Evolutionary conservation across 2,888 invertebrate genomes (phyloP).

Genomic region (Nudaria mundana): DNA sequence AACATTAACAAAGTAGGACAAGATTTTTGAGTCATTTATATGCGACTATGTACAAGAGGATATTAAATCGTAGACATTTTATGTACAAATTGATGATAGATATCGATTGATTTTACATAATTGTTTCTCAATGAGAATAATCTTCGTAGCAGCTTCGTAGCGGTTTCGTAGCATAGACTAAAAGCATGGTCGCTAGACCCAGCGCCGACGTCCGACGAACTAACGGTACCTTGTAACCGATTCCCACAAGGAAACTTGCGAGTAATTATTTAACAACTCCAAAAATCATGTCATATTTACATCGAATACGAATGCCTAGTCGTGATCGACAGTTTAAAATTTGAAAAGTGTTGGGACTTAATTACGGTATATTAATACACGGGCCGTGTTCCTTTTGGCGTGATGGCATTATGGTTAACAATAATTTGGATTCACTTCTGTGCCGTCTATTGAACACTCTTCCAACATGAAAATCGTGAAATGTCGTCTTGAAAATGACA

Average conservation of each 20-base stretch:
- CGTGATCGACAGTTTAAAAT: constrained; percentile 49
- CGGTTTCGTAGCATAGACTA: constrained; percentile 35
- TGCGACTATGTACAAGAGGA: no score
- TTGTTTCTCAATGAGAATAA: constrained; percentile 35
- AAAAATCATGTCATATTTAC: constrained; percentile 45
- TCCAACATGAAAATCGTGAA: constrained; percentile 30
- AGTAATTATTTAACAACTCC: constrained; percentile 32
- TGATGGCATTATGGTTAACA: constrained; percentile 46
- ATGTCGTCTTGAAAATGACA: constrained; percentile 19
- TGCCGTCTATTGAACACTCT: constrained; percentile 6
- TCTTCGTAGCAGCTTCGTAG: constrained; percentile 59
- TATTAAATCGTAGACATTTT: no score
- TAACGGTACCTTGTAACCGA: constrained; percentile 28
- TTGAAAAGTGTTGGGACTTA: constrained; percentile 44
- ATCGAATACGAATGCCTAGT: constrained; percentile 41
- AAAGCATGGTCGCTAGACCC: constrained; percentile 11
- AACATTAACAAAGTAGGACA: constrained; percentile 1
- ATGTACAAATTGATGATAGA: no score
- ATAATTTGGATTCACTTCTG: constrained; percentile 30
- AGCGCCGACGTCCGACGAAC: constrained; percentile 12
- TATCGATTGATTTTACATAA: constrained; percentile 10
- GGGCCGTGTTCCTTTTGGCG: constrained; percentile 42
- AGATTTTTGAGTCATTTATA: neutral
- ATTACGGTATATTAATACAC: constrained; percentile 58
- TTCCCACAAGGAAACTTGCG: constrained; percentile 28